Conservation (phyloP, 2,888 invertebrate genomes). For the Callyntrura sp. region DNA sequence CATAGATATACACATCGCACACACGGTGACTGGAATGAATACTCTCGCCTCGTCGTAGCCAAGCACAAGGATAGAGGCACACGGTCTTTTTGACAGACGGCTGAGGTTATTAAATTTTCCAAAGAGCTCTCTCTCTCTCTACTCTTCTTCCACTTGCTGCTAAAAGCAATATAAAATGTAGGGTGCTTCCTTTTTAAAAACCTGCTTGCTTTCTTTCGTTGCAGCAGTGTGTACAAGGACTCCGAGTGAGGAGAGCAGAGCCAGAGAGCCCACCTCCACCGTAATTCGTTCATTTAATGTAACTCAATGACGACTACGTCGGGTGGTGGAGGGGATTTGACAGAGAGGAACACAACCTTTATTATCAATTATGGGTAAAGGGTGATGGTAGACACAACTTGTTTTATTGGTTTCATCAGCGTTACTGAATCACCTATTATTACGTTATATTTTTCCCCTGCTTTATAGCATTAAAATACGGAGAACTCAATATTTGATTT, state of each 20-base stretch:
- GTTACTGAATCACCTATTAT: slow-evolving; percentile 21
- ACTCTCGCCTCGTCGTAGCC: not conserved
- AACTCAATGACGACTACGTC: too few relatives aligned
- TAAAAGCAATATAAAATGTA: slow-evolving; percentile 68
- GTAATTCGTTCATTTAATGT: too few relatives aligned
- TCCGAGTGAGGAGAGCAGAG: too few relatives aligned
- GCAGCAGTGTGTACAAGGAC: too few relatives aligned
- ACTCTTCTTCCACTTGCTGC: slow-evolving; percentile 11
- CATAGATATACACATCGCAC: too few relatives aligned
- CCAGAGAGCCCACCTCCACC: too few relatives aligned
- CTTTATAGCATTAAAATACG: slow-evolving; percentile 49
- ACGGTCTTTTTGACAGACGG: slow-evolving; percentile 75
- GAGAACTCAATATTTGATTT: slow-evolving; percentile 53
- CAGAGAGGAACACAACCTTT: too few relatives aligned
- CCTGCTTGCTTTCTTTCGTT: slow-evolving; percentile 11
- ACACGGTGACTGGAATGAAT: not conserved
- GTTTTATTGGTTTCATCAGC: too few relatives aligned
- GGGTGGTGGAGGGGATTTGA: too few relatives aligned
- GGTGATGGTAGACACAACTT: too few relatives aligned
- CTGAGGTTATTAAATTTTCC: slow-evolving; percentile 75
- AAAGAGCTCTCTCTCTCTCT: slow-evolving; percentile 38
- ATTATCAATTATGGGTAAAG: too few relatives aligned
- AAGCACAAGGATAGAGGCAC: slow-evolving; percentile 61
- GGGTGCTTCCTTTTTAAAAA: slow-evolving; percentile 25
- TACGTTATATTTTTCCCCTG: slow-evolving; percentile 41